phyloP scores from a whole-genome alignment of 2,888 invertebrate species.

The Anthophora plumipes region DNA sequence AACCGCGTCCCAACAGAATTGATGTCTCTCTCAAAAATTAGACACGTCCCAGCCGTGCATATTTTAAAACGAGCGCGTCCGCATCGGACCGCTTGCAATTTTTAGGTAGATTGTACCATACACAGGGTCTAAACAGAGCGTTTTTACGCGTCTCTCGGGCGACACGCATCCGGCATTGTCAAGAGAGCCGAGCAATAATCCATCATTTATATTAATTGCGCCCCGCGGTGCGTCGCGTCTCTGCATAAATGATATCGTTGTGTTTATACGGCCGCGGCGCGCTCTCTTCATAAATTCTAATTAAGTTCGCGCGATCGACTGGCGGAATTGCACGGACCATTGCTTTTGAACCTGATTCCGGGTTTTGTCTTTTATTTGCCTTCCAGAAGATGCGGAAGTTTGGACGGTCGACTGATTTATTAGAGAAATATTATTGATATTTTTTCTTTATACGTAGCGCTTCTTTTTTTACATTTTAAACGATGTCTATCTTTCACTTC shows the following conservation, averaged over 20 bases:
- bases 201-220: slow-evolving; percentile 84
- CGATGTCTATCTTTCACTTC: no score
- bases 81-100: slow-evolving; percentile 28
- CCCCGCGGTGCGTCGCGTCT: slow-evolving; percentile 74
- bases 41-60: slow-evolving; percentile 11
- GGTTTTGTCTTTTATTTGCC: background rate
- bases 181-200: slow-evolving; percentile 76
- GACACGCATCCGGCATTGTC: slow-evolving; percentile 70
- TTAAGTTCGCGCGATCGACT: slow-evolving; percentile 80
- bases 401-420: background rate
- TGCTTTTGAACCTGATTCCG: slow-evolving; percentile 32
- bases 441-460: background rate
- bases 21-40: slow-evolving; percentile 33
- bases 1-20: background rate
- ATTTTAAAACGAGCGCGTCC: slow-evolving; percentile 20
- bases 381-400: background rate
- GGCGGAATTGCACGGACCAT: slow-evolving; percentile 58
- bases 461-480: no score
- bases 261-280: slow-evolving; percentile 74
- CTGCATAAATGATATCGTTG: slow-evolving; percentile 79
- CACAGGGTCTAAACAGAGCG: slow-evolving; percentile 50
- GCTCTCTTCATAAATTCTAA: slow-evolving; percentile 82
- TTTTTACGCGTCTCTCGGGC: slow-evolving; percentile 39
- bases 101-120: slow-evolving; percentile 53
- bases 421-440: background rate